A percentile compares a stretch with the other conserved stretches of the same genome.
These are phyloP conservation scores for Halichoerus grypus DNA, from an alignment of 2,113 vertebrate genomes.

Conservation along the genomic window DNA sequence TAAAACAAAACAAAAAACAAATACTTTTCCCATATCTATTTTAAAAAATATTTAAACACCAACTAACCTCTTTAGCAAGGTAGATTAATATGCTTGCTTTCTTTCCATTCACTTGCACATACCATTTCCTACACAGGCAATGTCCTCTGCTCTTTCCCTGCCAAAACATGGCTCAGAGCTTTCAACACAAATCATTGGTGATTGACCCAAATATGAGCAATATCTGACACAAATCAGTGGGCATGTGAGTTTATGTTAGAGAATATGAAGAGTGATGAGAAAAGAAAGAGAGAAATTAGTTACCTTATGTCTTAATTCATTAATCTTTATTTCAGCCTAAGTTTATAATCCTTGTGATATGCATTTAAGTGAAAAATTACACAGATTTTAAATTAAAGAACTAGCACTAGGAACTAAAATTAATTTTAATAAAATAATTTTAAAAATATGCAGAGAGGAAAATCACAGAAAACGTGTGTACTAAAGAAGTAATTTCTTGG, in stretches of 20 bases:
- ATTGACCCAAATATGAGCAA: conserved; percentile 7
- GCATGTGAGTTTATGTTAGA: background rate
- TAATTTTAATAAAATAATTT: conserved; percentile 25
- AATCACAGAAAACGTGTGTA: background rate
- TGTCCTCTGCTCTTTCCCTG: background rate
- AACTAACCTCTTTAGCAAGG: background rate
- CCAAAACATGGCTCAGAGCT: background rate
- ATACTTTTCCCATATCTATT: background rate
- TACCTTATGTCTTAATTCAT: background rate
- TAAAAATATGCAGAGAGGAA: background rate
- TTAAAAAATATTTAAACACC: background rate
- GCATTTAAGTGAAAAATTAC: conserved; percentile 34
- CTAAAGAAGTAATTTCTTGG: conserved; percentile 1
- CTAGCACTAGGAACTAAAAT: background rate
- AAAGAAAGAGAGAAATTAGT: conserved; percentile 13
- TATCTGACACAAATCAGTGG: background rate
- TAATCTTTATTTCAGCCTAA: conserved; percentile 43
- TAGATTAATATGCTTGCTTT: background rate
- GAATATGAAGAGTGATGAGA: background rate
- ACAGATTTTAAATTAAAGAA: conserved; percentile 41
- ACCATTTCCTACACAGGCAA: background rate
- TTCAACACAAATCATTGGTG: conserved; percentile 15
- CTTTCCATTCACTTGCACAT: background rate
- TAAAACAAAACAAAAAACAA: background rate
- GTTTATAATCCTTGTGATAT: background rate